Evolutionary conservation across 2,888 invertebrate genomes (phyloP), one percentile per base, ranked within the genome.

Genomic region (Dasypogon diadema): DNA sequence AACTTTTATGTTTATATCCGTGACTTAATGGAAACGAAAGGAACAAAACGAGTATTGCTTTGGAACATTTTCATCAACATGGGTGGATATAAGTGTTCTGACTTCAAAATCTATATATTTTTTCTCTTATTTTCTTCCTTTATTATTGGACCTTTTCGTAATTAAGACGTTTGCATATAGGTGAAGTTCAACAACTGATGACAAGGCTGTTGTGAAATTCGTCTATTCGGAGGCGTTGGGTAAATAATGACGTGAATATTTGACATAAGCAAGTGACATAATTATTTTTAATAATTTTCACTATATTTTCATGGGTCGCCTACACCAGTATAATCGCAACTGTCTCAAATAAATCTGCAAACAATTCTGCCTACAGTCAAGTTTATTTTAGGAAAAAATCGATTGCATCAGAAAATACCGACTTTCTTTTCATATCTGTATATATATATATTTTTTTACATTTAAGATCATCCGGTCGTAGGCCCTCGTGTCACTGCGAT

Each of bases 141-240:
- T 42, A n/a, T 42, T 42, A 30, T 30, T 30, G 30, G 8, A 5
- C 30, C 3, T 30, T 42, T 42, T 42, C n/a, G 10, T 6, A 6
- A 42, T 12, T 42, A 42, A 42, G n/a, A 12, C 3, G n/a, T 42
- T 12, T 12, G n/a, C 3, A 42, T 42, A 42, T 60, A 60, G 60
- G 60, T 60, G 34, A 60, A 60, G 60, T 60, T 60, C 60, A 60
- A 60, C 60, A 60, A 60, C 37, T 60, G 34, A 37, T n/a, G n/a
- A 34, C 37, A 60, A 60, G 60, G 60, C 37, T 42, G 6, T 37
- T 60, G 60, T 10, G 60, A 60, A 60, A 37, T 60, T 34, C 12
- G 30, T 42, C 5, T 42, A 42, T 42, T 42, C n/a, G 0, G 42
- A 12, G 42, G 42, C 42, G 42, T 42, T 5, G 30, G 30, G n/a